Evolutionary conservation across 2,888 invertebrate genomes (phyloP).

Genomic region (Phortica okadai): DNA sequence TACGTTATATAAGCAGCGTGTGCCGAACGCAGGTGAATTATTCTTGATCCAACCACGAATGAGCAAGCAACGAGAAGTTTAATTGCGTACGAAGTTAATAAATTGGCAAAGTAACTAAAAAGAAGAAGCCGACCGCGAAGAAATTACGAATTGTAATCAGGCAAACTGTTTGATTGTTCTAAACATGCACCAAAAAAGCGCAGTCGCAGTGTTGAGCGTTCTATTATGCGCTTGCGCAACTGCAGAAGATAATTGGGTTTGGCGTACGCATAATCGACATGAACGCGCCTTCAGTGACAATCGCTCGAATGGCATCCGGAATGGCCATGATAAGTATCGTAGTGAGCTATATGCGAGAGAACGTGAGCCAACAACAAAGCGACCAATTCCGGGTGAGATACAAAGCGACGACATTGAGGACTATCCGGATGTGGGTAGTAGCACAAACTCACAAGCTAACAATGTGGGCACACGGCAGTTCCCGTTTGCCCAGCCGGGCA

Average conservation of each 20-base stretch:
- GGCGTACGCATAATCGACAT: conserved; percentile 60
- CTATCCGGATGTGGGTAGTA: conserved; percentile 68
- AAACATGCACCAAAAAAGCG: conserved; percentile 49
- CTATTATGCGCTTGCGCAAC: conserved; percentile 20
- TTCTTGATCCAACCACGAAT: conserved; percentile 56
- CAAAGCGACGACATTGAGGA: conserved; percentile 74
- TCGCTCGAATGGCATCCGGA: conserved; percentile 44
- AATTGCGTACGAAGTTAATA: conserved; percentile 32
- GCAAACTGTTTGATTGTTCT: conserved; percentile 8
- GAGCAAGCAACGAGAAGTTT: conserved; percentile 43
- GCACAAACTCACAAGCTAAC: conserved; percentile 38
- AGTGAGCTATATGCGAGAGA: conserved; percentile 50
- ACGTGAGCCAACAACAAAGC: conserved; percentile 72
- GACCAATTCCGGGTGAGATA: conserved; percentile 65
- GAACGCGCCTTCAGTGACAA: conserved; percentile 60
- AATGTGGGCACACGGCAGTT: conserved; percentile 67
- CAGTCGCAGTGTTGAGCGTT: conserved; percentile 28
- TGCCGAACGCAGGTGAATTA: conserved; percentile 60
- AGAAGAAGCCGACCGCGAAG: neutral
- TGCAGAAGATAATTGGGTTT: conserved; percentile 71
- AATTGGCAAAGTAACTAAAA: neutral
- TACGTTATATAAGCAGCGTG: conserved; percentile 70
- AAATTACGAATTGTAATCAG: neutral
- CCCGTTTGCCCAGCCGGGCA: conserved; percentile 52
- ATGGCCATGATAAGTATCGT: conserved; percentile 49